phyloP scores from a whole-genome alignment of 2,113 vertebrate genomes.

The Eulemur rufifrons region DNA sequence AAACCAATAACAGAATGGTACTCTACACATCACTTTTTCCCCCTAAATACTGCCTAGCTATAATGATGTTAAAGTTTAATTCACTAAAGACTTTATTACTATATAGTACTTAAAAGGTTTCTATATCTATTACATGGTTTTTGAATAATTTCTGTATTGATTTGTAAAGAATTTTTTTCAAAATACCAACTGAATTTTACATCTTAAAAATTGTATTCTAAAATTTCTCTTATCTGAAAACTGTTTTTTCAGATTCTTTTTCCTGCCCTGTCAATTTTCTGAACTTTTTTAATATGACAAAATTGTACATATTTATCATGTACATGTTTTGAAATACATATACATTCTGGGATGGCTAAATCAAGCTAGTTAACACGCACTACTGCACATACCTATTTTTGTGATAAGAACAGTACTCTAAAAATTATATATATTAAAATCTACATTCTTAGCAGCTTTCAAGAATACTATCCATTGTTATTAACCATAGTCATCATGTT shows the following conservation, averaged over 20 bases:
- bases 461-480: background rate
- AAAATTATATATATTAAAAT: background rate
- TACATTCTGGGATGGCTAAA: background rate
- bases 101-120: background rate
- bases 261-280: background rate
- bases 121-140: background rate
- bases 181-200: background rate
- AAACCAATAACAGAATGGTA: background rate
- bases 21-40: background rate
- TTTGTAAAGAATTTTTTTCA: background rate
- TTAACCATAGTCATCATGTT: background rate
- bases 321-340: background rate
- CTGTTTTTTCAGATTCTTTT: background rate
- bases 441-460: background rate
- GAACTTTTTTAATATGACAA: background rate
- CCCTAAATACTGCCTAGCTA: background rate
- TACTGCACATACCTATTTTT: background rate
- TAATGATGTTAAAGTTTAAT: background rate
- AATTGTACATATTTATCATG: background rate
- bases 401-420: background rate
- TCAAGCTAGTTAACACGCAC: background rate
- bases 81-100: background rate
- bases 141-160: background rate
- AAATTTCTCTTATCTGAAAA: background rate
- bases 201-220: background rate